Conservation (phyloP, 2,888 invertebrate genomes). For the Drosophila cyrtoloma region DNA sequence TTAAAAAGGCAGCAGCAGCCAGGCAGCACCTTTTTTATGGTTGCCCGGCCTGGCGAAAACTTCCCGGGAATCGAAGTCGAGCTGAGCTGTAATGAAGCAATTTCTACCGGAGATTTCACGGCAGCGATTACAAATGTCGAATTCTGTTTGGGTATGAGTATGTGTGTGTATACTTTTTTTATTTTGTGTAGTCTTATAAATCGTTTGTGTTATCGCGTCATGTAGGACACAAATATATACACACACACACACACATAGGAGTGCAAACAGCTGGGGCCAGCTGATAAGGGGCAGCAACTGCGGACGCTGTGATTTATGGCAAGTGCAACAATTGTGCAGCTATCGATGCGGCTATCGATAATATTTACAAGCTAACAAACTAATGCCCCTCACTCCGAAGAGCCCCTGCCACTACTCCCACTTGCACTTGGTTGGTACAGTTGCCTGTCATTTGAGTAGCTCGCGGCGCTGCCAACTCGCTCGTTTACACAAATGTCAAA, state of each 20-base stretch:
- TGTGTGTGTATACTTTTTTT: neutral
- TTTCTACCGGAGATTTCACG: constrained; percentile 70
- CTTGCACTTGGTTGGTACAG: constrained; percentile 19
- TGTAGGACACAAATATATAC: constrained; percentile 43
- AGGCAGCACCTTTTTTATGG: constrained; percentile 41
- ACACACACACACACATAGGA: constrained; percentile 3
- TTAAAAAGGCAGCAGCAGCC: constrained; percentile 70
- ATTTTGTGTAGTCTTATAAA: constrained; percentile 33
- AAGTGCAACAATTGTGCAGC: constrained; percentile 57
- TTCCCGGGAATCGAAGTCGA: constrained; percentile 59
- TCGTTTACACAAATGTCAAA: neutral
- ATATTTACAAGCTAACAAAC: constrained; percentile 30
- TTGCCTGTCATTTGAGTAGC: neutral
- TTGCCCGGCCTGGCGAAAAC: constrained; percentile 51
- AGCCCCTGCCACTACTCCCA: neutral
- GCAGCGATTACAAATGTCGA: constrained; percentile 60
- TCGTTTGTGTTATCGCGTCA: constrained; percentile 56
- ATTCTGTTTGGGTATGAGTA: constrained; percentile 19
- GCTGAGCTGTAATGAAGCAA: constrained; percentile 72
- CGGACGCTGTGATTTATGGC: constrained; percentile 66
- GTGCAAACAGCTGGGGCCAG: constrained; percentile 43
- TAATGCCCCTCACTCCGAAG: constrained; percentile 2
- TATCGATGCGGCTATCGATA: constrained; percentile 59
- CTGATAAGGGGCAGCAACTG: constrained; percentile 38
- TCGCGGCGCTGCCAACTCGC: neutral